These are phyloP conservation scores for Salarias fasciatus DNA, from an alignment of 2,797 vertebrate genomes.

Conservation along the genomic window DNA sequence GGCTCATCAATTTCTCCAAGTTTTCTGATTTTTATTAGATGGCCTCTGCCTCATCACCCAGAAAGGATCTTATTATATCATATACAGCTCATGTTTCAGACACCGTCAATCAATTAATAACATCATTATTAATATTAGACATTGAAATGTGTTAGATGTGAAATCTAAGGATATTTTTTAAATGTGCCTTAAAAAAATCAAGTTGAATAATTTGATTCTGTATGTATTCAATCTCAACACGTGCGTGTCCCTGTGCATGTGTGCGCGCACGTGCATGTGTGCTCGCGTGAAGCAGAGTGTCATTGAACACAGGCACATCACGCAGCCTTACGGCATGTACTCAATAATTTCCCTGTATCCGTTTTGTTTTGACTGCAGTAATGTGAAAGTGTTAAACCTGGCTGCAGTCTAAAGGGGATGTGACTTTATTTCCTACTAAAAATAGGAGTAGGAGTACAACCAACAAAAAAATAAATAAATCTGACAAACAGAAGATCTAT, in stretches of 20 bases:
- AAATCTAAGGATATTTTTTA: too few relatives aligned
- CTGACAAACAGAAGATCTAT: neutral
- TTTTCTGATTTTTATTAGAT: constrained; percentile 31
- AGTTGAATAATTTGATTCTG: too few relatives aligned
- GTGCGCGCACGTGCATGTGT: too few relatives aligned
- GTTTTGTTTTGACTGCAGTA: constrained; percentile 26
- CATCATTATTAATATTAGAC: too few relatives aligned
- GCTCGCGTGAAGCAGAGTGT: neutral
- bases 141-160: too few relatives aligned
- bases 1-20: constrained; percentile 24
- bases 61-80: neutral
- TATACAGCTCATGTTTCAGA: neutral
- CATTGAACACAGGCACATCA: constrained; percentile 13
- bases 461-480: neutral
- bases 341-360: neutral
- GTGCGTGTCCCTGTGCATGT: too few relatives aligned
- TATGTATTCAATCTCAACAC: too few relatives aligned
- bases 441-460: neutral
- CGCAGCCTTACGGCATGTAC: constrained; percentile 1
- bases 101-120: too few relatives aligned
- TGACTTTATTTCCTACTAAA: neutral
- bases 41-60: constrained; percentile 13
- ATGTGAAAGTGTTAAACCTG: constrained; percentile 11
- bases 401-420: constrained; percentile 6
- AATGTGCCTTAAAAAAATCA: too few relatives aligned